phyloP scores from a whole-genome alignment of 2,888 invertebrate genomes.

The Cryptocheilus praepositus region DNA sequence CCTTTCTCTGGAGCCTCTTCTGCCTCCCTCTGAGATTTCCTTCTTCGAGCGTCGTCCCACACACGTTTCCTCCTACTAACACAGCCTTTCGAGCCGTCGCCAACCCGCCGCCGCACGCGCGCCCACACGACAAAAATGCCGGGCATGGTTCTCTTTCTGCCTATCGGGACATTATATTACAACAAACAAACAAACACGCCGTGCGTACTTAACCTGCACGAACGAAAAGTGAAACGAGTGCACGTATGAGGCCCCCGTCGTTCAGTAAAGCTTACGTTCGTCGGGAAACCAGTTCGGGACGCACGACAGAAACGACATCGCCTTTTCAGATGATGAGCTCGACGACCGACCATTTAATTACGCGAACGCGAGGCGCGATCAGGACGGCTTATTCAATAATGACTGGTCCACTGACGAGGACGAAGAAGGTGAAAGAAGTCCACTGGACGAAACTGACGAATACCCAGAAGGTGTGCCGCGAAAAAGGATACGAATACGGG shows the following conservation, averaged over 20 bases:
- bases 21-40: slow-evolving; percentile 7
- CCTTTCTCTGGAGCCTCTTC: not conserved
- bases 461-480: slow-evolving; percentile 47
- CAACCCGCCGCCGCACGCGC: slow-evolving; percentile 69
- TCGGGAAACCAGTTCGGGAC: not conserved
- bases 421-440: not conserved
- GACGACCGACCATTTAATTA: slow-evolving; percentile 27
- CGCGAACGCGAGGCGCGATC: slow-evolving; percentile 17
- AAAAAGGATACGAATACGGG: slow-evolving; percentile 70
- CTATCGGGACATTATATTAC: slow-evolving; percentile 27
- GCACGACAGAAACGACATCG: slow-evolving; percentile 24
- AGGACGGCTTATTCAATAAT: too few species aligned
- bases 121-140: slow-evolving; percentile 67
- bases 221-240: too few species aligned
- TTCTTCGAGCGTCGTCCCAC: slow-evolving; percentile 3
- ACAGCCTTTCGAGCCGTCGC: slow-evolving; percentile 16
- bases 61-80: slow-evolving; percentile 8
- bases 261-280: not conserved
- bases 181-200: slow-evolving; percentile 21
- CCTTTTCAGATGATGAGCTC: slow-evolving; percentile 48
- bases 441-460: slow-evolving; percentile 26
- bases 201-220: not conserved
- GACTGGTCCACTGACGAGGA: slow-evolving; percentile 1
- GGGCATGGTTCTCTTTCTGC: slow-evolving; percentile 36
- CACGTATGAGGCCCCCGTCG: not conserved